Evolutionary conservation across 2,113 vertebrate genomes (phyloP).

Genomic region (Arizona elegans): DNA sequence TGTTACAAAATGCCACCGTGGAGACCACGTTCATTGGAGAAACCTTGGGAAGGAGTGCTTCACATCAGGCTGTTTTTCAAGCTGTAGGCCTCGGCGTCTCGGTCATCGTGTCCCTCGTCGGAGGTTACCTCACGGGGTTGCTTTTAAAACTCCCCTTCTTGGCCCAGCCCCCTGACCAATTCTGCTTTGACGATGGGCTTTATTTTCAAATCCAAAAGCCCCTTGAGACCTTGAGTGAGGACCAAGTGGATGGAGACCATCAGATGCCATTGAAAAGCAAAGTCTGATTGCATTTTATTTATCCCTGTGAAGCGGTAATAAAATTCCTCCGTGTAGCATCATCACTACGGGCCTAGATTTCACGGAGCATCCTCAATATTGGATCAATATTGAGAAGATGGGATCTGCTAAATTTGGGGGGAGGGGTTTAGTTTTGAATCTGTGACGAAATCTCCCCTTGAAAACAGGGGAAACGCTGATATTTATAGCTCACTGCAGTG

Average conservation of each 20-base stretch:
- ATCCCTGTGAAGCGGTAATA: neutral
- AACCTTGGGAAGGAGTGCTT: conserved; percentile 13
- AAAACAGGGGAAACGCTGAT: neutral
- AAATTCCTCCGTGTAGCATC: neutral
- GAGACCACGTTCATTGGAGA: neutral
- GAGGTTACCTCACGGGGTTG: conserved; percentile 70
- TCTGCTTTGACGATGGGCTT: conserved; percentile 76
- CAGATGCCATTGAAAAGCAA: conserved; percentile 28
- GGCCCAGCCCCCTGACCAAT: conserved; percentile 58
- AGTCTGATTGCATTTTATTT: neutral
- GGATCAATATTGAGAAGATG: neutral
- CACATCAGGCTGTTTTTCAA: conserved; percentile 75
- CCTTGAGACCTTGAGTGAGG: fast-evolving
- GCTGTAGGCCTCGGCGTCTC: conserved; percentile 68
- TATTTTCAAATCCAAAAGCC: conserved; percentile 71
- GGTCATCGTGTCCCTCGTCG: conserved; percentile 54
- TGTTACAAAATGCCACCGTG: conserved; percentile 53
- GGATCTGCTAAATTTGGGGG: neutral
- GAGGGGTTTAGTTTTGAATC: neutral
- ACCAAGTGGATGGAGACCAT: fast-evolving
- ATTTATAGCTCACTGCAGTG: neutral
- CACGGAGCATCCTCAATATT: neutral
- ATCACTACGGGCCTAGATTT: neutral
- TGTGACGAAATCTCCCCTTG: neutral
- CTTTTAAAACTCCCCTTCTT: conserved; percentile 71